A percentile compares a stretch with the other conserved stretches of the same genome.
Evolutionary conservation across 2,797 vertebrate species (phyloP).

Genomic region (Neosalanx taihuensis): DNA sequence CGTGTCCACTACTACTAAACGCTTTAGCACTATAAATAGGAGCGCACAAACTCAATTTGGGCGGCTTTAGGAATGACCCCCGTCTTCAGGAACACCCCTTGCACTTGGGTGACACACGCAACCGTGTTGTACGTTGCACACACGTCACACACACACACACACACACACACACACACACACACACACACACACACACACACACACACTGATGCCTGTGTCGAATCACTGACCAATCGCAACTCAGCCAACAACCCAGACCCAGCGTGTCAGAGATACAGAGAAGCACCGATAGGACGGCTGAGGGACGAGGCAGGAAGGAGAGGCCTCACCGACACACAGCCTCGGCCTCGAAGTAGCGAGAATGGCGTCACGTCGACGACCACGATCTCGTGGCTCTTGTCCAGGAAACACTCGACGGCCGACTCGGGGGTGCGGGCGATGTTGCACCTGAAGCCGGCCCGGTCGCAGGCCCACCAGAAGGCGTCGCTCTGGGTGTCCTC

Average conservation of each 20-base stretch:
- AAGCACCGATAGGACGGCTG: too few relatives aligned
- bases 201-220: neutral
- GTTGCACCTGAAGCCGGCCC: slow-evolving; percentile 88
- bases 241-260: too few relatives aligned
- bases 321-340: slow-evolving; percentile 83
- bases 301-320: neutral
- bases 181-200: too few relatives aligned
- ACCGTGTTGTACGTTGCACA: too few relatives aligned
- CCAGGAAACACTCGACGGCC: slow-evolving; percentile 88
- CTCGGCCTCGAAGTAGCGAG: slow-evolving; percentile 85
- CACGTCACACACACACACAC: neutral
- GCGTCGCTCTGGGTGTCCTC: slow-evolving; percentile 94
- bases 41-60: too few relatives aligned
- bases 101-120: too few relatives aligned
- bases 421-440: slow-evolving; percentile 87
- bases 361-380: slow-evolving; percentile 87
- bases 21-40: too few relatives aligned
- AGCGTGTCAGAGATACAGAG: too few relatives aligned
- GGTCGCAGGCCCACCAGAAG: slow-evolving; percentile 96
- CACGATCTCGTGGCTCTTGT: slow-evolving; percentile 94
- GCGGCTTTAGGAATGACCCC: too few relatives aligned
- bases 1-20: too few relatives aligned
- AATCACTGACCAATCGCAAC: too few relatives aligned
- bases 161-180: neutral
- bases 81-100: too few relatives aligned